Base-by-base conservation (phyloP, 2,888 invertebrate species). In the Hypomecis atomaria region DNA sequence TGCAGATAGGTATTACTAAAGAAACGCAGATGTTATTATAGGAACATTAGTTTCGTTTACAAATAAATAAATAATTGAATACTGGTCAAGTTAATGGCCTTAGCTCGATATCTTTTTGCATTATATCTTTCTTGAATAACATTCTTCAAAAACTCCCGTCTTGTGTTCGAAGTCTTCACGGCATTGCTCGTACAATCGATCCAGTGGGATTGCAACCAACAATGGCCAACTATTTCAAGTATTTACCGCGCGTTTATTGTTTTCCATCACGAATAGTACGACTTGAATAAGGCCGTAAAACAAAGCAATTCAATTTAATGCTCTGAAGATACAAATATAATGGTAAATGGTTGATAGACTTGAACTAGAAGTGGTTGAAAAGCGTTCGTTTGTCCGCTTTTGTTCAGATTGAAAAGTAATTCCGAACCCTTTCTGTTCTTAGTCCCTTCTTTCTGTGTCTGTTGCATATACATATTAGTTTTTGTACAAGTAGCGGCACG, bases 221-320 rank as follows among this genome's bases (percentile, higher is more conserved):
- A 71, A 65, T 62, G 40, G 55, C 58, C 48, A 57, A 67, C 65
- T 67, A 71, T 67, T 71, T 71, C 48, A 57, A 67, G 67, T 67
- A 71, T 67, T 71, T 71, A 70, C 67, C 61, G 65, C 61, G 50
- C 13, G 65, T 62, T 70, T 70, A 69, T 71, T 66, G 71, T 67
- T 69, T 67, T 69, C 71, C 69, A 69, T 67, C 71, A 71, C 67
- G 71, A 71, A 69, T 65, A 61, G 59, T 59, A 55, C 52, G 58
- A 65, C 70, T 60, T 62, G 68, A 65, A 67, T 64, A 67, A 52
- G 69, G 42, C 50, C 53, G 57, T 59, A 50, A 56, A 65, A 59
- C 59, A 66, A 53, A 55, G 61, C 43, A 40, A 63, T 66, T 62
- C 66, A 63, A 66, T 68, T 71, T 65, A 59, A 59, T 62, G 58